Base-by-base conservation (phyloP, 2,797 vertebrate species). In the Semaprochilodus insignis region DNA sequence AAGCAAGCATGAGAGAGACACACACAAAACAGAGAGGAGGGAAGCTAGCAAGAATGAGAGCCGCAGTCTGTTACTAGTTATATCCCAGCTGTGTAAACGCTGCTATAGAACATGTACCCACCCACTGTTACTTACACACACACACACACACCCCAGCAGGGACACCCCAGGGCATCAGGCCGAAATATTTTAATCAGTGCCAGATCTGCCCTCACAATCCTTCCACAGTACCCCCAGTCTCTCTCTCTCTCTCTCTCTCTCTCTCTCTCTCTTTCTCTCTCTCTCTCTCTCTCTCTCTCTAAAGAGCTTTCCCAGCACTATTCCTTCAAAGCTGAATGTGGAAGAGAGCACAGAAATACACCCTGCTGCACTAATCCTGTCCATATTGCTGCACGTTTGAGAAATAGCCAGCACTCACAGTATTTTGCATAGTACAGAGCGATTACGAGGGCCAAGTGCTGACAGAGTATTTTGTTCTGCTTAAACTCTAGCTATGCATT, bases 171-270 rank as follows among this genome's bases (percentile, higher is more conserved):
- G 72, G 44, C 57, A 78, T 73, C 52, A 77, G 23, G 65, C 72
- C 75, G 81, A 91, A 88, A 80, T 85, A 87, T 91, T 92, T 87
- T 91, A 91, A 92, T 91, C 89, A 91, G 83, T 89, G 88, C 89
- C 92, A 93, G 89, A 90, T 83, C 77, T 78, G 83, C 66, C 6
- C 51, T 62, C 66, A 74, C 67, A 23, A n/a, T 66, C 59, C 80
- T 23, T 51, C 36, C 74, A 40, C 21, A 63, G 7, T 23, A 52
- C 21, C 63, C 66, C 74, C 23, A 70, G 44, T 48, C 8, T 48
- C 44, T 80, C 62, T 71, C 69, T 19, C 27, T 77, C 81, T 65
- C 80, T 74, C 21, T n/a, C 67, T 52, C 67, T 57, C 71, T 70
- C 65, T 78, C n/a, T 17, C 67, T 52, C 54, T 51, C 59, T 77